Conservation (phyloP, 2,797 vertebrate genomes). For the Lophotriccus pileatus region DNA sequence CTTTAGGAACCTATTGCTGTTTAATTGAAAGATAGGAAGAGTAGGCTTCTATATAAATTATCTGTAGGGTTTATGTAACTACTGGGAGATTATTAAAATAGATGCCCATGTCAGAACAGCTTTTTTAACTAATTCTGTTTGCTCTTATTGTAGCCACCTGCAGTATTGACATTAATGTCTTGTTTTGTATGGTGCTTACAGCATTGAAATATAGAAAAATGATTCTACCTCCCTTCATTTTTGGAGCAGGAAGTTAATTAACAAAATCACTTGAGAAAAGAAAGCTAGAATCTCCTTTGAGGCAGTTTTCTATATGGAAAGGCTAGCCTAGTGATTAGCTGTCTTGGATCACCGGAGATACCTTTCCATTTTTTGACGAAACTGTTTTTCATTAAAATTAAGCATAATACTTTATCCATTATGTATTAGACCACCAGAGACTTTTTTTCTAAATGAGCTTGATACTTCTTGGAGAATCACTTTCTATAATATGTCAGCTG, state of each 20-base stretch:
- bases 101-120: rapidly evolving
- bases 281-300: background rate
- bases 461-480: background rate
- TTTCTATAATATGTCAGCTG: background rate
- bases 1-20: background rate
- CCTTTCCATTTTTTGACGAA: background rate
- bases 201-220: background rate
- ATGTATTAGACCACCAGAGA: background rate
- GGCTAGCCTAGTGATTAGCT: background rate
- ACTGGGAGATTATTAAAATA: background rate
- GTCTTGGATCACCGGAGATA: background rate
- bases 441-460: background rate
- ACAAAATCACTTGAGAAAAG: background rate
- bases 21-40: background rate
- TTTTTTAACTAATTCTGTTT: background rate
- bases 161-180: background rate
- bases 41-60: background rate
- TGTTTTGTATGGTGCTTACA: background rate
- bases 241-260: conserved; percentile 5
- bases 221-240: background rate
- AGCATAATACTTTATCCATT: background rate
- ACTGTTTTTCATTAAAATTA: background rate
- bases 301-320: background rate
- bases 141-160: background rate
- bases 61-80: background rate